Percentiles rank a stretch among this genome's conserved stretches.
phyloP scores from a whole-genome alignment of 2,113 vertebrate species.

The Athene noctua region DNA sequence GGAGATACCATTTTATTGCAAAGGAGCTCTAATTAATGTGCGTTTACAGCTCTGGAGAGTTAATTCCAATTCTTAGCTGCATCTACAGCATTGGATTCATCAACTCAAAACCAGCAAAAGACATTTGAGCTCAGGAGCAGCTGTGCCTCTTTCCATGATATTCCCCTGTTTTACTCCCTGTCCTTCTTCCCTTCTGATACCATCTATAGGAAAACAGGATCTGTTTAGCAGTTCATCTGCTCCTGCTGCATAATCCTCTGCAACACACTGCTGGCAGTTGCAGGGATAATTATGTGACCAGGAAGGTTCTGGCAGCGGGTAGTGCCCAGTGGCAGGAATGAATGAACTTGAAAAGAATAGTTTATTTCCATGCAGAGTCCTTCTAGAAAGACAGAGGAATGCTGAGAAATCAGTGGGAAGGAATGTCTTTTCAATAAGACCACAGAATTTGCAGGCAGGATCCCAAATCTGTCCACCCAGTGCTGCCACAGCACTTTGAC shows the following conservation, averaged over 20 bases:
- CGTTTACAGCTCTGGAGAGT: background rate
- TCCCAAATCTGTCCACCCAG: background rate
- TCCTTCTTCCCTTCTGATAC: slow-evolving; percentile 4
- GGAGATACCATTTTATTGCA: slow-evolving; percentile 18
- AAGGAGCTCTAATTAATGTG: slow-evolving; percentile 11
- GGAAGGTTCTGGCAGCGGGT: background rate
- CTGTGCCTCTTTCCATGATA: background rate
- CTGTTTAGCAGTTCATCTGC: slow-evolving; percentile 12
- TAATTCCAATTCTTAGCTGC: background rate
- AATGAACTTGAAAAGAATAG: slow-evolving; percentile 25
- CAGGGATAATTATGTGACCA: background rate
- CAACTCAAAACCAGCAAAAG: background rate
- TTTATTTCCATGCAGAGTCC: slow-evolving; percentile 6
- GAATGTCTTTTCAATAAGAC: background rate
- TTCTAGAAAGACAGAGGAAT: slow-evolving; percentile 6
- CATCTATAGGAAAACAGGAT: slow-evolving; percentile 1
- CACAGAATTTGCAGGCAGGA: background rate
- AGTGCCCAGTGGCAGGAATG: slow-evolving; percentile 12
- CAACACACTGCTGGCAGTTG: background rate
- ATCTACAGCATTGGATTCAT: background rate
- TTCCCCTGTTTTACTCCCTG: background rate
- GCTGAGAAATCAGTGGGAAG: background rate
- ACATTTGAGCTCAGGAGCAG: background rate
- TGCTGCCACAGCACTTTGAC: background rate
- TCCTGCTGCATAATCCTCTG: slow-evolving; percentile 41